Evolutionary conservation across 2,888 invertebrate genomes (phyloP).

Genomic region (Tetranychus truncatus): DNA sequence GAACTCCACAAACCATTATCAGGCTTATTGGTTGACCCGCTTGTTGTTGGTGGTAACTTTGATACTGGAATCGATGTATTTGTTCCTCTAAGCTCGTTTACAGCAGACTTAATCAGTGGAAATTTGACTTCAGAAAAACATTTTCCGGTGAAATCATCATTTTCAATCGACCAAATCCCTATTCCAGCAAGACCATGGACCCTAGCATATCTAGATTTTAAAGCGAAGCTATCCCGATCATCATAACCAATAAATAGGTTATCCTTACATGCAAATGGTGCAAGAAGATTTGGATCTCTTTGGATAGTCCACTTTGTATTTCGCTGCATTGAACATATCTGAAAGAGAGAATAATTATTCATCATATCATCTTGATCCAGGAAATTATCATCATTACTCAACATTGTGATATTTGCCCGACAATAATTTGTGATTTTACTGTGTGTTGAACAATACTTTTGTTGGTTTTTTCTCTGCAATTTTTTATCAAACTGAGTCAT

Average conservation of each 20-base stretch:
- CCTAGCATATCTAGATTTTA: neutral
- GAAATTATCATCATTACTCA: neutral
- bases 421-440: no score
- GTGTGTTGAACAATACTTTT: no score
- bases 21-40: neutral
- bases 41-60: neutral
- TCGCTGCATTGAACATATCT: constrained; percentile 1
- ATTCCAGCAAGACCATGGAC: neutral
- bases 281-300: neutral
- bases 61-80: neutral
- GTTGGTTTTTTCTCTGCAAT: no score
- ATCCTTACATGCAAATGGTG: neutral
- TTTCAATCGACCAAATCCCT: neutral
- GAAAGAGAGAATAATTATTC: neutral
- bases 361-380: neutral
- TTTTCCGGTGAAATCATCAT: neutral
- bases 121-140: neutral
- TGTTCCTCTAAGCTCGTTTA: neutral
- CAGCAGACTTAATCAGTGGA: neutral
- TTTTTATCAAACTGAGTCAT: no score
- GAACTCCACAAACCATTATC: neutral
- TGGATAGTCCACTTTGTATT: neutral
- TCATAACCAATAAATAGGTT: constrained; percentile 1
- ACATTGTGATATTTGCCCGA: neutral
- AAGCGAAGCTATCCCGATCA: neutral